Percentiles rank a stretch among this genome's conserved stretches.
Conservation (phyloP, 2,113 vertebrate species). For the Paralichthys olivaceus region DNA sequence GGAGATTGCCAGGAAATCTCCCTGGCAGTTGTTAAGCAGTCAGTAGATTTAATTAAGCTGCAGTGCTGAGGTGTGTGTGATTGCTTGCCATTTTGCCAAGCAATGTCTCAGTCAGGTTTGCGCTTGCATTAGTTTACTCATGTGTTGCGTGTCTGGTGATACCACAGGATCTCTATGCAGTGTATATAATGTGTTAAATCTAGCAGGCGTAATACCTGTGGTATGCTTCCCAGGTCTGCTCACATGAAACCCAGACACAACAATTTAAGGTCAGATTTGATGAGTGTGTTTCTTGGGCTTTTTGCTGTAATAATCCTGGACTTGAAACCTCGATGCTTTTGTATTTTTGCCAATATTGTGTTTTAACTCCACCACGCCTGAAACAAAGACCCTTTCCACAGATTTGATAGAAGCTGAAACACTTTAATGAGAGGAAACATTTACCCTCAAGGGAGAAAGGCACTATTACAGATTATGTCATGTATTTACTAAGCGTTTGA, state of each 20-base stretch:
- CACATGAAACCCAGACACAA: slow-evolving; percentile 55
- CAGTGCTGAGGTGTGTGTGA: slow-evolving; percentile 19
- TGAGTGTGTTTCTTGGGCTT: neutral
- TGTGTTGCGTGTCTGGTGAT: slow-evolving; percentile 10
- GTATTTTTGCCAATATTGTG: neutral
- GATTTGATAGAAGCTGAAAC: no score
- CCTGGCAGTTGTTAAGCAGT: neutral
- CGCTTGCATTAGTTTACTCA: slow-evolving; percentile 13
- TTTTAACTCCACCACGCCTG: neutral
- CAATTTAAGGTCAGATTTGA: slow-evolving; percentile 29
- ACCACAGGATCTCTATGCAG: slow-evolving; percentile 36
- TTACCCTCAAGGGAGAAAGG: no score
- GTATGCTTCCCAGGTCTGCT: slow-evolving; percentile 50
- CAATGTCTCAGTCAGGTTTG: neutral
- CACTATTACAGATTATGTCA: neutral
- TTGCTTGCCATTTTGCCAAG: neutral
- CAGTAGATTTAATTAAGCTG: slow-evolving; percentile 9
- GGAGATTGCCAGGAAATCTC: neutral
- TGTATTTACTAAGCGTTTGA: neutral
- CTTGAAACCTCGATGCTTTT: neutral
- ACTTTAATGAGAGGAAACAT: no score
- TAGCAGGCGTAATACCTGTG: slow-evolving; percentile 53
- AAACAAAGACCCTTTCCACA: no score
- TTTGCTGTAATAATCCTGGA: neutral
- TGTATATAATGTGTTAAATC: slow-evolving; percentile 52